These are phyloP conservation scores for Neoscelio sp. DNA, from an alignment of 2,888 invertebrate species.

Conservation along the genomic window DNA sequence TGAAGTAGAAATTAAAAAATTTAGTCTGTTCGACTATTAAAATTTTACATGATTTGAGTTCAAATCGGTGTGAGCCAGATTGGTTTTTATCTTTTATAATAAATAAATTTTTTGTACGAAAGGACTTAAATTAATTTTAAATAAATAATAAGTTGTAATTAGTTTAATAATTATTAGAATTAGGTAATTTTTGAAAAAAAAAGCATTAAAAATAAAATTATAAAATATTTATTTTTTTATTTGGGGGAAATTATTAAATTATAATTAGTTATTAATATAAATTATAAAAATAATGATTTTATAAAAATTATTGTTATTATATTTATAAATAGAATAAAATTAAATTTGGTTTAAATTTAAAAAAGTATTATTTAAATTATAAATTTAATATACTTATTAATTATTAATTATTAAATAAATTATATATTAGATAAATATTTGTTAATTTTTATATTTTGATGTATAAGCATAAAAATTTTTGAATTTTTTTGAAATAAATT, in stretches of 20 bases:
- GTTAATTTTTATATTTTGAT: too few species aligned
- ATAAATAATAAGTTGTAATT: conserved; percentile 82
- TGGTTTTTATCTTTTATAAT: conserved; percentile 90
- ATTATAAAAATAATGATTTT: conserved; percentile 60
- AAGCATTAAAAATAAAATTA: conserved; percentile 84
- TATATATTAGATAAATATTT: too few species aligned
- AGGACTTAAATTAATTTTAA: conserved; percentile 86
- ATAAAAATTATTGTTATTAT: conserved; percentile 18
- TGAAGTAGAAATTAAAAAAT: conserved; percentile 87
- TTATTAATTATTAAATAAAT: conserved; percentile 80
- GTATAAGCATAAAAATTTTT: too few species aligned
- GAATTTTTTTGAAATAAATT: too few species aligned
- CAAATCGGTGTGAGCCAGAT: conserved; percentile 94
- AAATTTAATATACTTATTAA: conserved; percentile 25
- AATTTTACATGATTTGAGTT: conserved; percentile 95
- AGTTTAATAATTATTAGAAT: conserved; percentile 89
- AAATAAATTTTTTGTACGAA: conserved; percentile 89
- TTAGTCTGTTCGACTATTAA: conserved; percentile 93
- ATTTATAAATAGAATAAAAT: conserved; percentile 78
- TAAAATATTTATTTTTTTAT: conserved; percentile 80
- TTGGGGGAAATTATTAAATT: too few species aligned
- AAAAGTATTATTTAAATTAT: background rate
- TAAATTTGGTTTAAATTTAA: conserved; percentile 13
- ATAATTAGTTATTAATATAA: too few species aligned
- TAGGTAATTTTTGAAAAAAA: too few species aligned